These are phyloP conservation scores for Spinus pinus DNA, from an alignment of 2,797 vertebrate genomes.

Conservation along the genomic window DNA sequence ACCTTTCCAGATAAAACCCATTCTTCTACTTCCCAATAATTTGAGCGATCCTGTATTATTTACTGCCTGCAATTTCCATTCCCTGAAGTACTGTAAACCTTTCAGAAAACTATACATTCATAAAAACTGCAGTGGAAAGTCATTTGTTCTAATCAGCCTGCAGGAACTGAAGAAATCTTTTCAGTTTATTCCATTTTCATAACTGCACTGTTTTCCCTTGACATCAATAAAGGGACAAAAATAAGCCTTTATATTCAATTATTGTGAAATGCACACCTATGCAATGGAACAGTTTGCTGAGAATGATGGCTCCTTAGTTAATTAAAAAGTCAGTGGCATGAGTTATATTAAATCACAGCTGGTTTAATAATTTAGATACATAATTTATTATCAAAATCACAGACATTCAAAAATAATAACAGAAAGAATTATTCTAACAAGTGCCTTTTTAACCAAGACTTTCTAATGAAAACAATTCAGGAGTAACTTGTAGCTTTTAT, in stretches of 20 bases:
- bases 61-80: constrained; percentile 6
- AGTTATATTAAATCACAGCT: background rate
- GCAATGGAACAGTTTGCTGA: background rate
- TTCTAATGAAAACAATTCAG: background rate
- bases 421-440: background rate
- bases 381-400: background rate
- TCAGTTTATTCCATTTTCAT: constrained; percentile 29
- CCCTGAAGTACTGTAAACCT: constrained; percentile 6
- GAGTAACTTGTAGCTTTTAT: background rate
- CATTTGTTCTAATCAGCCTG: constrained; percentile 24
- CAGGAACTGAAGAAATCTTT: constrained; percentile 15
- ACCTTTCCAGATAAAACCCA: constrained; percentile 1
- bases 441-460: background rate
- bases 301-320: constrained; percentile 18
- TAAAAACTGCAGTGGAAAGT: constrained; percentile 35
- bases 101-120: constrained; percentile 28
- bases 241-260: constrained; percentile 47
- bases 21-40: background rate
- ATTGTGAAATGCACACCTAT: background rate
- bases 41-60: background rate
- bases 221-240: constrained; percentile 38
- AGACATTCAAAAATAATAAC: background rate
- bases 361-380: background rate
- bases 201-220: constrained; percentile 18
- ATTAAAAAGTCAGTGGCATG: background rate